Conservation (phyloP, 2,888 invertebrate genomes). For the Megalurothrips usitatus region DNA sequence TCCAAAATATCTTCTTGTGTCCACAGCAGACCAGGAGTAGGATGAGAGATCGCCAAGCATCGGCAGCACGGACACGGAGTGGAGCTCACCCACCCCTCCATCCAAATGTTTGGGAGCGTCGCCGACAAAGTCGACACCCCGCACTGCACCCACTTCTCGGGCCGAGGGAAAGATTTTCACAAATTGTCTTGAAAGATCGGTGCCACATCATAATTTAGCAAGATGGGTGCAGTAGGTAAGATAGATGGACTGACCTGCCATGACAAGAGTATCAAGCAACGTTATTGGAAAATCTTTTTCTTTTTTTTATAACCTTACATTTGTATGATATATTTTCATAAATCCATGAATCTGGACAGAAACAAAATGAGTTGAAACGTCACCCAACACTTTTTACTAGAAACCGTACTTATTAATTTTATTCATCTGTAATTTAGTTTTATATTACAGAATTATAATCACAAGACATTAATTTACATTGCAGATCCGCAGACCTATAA, state of each 20-base stretch:
- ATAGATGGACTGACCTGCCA: not conserved
- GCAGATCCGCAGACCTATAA: constrained; percentile 53
- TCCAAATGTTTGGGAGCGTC: too few species aligned
- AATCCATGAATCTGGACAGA: too few species aligned
- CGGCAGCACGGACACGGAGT: too few species aligned
- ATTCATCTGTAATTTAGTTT: not conserved
- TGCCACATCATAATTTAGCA: not conserved
- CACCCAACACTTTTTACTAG: not conserved
- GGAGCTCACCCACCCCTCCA: too few species aligned
- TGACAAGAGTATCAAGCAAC: not conserved
- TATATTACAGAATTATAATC: too few species aligned
- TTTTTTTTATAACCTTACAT: constrained; percentile 4
- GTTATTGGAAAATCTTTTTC: constrained; percentile 27
- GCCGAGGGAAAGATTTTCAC: not conserved
- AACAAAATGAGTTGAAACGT: too few species aligned
- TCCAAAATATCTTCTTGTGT: too few species aligned
- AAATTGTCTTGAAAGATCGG: not conserved
- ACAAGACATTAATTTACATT: constrained; percentile 28
- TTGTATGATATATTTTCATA: not conserved
- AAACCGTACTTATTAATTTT: too few species aligned
- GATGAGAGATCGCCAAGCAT: too few species aligned
- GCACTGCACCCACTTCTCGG: too few species aligned
- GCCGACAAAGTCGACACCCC: too few species aligned
- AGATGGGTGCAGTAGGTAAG: not conserved
- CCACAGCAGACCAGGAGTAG: too few species aligned